Percentiles rank a stretch among this genome's conserved stretches.
phyloP scores from a whole-genome alignment of 1,140 invertebrate species.

The Marisa cornuarietis region DNA sequence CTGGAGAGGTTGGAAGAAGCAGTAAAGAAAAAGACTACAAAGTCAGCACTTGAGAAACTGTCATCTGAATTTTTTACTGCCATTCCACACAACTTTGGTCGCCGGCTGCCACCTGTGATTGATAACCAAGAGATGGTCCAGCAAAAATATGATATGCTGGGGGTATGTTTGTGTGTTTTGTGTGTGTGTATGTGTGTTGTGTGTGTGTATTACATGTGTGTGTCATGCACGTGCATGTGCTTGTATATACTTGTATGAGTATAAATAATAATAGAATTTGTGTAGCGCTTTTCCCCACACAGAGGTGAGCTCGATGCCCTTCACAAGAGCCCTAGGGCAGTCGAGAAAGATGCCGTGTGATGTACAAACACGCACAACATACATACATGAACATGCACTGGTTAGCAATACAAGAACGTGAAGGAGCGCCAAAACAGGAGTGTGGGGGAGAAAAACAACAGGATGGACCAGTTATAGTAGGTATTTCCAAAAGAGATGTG shows the following conservation, averaged over 20 bases:
- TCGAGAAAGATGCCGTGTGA: no score
- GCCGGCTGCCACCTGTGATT: slow-evolving; percentile 62
- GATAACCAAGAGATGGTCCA: slow-evolving; percentile 53
- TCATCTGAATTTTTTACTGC: slow-evolving; percentile 67
- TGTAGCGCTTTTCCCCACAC: background rate
- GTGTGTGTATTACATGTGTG: background rate
- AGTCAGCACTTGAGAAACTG: slow-evolving; percentile 43
- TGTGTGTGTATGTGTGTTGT: background rate
- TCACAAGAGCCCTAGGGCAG: no score
- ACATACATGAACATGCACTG: no score
- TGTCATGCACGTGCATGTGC: no score
- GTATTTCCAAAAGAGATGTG: background rate
- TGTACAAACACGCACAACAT: no score
- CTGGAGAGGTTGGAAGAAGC: slow-evolving; percentile 66
- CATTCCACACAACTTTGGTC: slow-evolving; percentile 68
- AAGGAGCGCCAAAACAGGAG: no score
- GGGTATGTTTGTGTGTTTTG: slow-evolving; percentile 41
- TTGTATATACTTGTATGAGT: no score
- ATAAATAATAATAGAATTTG: no score
- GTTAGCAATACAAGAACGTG: no score
- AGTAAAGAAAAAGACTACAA: slow-evolving; percentile 44
- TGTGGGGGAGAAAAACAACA: no score
- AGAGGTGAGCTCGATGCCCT: no score
- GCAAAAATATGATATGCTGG: slow-evolving; percentile 67
- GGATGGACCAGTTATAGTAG: no score